A percentile compares a stretch with the other conserved stretches of the same genome.
phyloP scores from a whole-genome alignment of 2,113 vertebrate species.

The Patagioenas fasciata region DNA sequence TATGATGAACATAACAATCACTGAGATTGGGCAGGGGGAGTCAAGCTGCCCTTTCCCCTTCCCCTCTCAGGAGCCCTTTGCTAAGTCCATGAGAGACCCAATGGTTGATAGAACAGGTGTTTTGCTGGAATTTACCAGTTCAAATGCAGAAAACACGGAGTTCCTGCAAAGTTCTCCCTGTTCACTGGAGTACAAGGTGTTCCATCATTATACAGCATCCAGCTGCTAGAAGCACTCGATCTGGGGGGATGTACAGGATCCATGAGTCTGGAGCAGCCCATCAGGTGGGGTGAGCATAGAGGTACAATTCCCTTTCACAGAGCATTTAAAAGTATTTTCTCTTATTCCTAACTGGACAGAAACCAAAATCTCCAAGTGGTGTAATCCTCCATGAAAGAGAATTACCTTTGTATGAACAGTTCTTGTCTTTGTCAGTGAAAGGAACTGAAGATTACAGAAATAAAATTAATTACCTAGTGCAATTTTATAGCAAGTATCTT shows the following conservation, averaged over 20 bases:
- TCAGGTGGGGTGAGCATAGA: not conserved
- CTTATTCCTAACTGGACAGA: not conserved
- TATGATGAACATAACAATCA: accelerated
- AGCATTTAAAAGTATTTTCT: not conserved
- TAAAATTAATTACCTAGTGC: not conserved
- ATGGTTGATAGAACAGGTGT: not conserved
- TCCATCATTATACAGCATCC: not conserved
- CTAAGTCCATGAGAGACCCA: not conserved
- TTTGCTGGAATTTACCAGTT: not conserved
- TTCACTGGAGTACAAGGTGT: accelerated
- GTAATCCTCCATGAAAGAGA: not conserved
- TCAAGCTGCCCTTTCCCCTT: not conserved
- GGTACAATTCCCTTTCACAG: not conserved
- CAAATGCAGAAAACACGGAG: not conserved
- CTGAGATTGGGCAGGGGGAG: not conserved
- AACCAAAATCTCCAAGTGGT: accelerated
- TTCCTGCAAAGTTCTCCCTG: not conserved
- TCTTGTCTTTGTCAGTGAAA: not conserved
- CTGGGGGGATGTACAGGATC: not conserved
- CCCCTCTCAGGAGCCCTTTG: not conserved
- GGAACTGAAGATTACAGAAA: not conserved
- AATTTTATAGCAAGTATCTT: not conserved
- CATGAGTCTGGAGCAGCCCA: not conserved
- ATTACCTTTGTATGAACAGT: not conserved
- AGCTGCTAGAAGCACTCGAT: not conserved